Base-by-base conservation (phyloP, 2,797 vertebrate species). In the Sebastes aleutianus region DNA sequence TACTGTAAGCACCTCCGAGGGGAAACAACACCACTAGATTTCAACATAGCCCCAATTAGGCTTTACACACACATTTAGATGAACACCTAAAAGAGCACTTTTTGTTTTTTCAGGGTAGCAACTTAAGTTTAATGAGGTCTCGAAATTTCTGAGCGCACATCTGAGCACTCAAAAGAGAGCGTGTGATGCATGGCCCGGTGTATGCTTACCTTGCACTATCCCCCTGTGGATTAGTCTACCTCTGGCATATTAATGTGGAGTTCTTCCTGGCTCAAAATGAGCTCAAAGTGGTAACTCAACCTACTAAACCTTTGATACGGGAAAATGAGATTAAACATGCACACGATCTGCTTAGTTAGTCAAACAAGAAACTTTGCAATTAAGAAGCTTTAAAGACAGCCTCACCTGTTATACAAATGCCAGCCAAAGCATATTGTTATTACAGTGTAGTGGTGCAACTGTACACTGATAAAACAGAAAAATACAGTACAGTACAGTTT, bases 131-230 rank as follows among this genome's bases (percentile, higher is more conserved):
- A 86, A 88, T 82, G 72, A 66, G 39, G 14, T 77, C 62, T 70
- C 39, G 6, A 79, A 83, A 87, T 78, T 20, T 78, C 31, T 63
- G 13, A 78, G 61, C 39, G 22, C 50, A 61, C 34, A 53, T 78
- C 31, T 63, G 13, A 74, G 61, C 54, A 63, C 59, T 72, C 27
- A 22, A 14, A 57, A 2, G 32, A 63, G 50, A 71, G 29, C 24
- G 20, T 68, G 74, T 74, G 71, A 63, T 74, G 53, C 78, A 79
- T 66, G 34, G 50, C 29, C 56, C 56, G 39, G 50, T 36, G 27
- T 27, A 6, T 85, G 76, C 88, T 88, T 80, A 84, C 76, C 54
- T 74, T 80, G 78, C 89, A 87, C 70, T 50, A 13, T 64, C 39
- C 74, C 47, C 39, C 50, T 14, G n/a, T 73, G 76, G 78, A 85